Conservation (phyloP, 30 jellyfish, hydroid and myxozoan genomes). For the Catostylus mosaicus region DNA sequence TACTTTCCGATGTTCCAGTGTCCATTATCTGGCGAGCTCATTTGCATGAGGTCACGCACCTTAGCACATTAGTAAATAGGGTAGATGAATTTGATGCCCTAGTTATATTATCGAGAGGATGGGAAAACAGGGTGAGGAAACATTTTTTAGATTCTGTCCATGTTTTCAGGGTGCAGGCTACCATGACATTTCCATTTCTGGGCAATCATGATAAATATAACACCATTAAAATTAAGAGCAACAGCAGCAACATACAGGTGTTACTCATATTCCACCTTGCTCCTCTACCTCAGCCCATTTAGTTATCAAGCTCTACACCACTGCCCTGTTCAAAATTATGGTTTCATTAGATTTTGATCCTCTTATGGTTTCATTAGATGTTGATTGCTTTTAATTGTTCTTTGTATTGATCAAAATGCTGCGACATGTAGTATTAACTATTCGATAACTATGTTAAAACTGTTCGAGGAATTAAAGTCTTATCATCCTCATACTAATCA, state of each 20-base stretch:
- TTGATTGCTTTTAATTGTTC: not conserved
- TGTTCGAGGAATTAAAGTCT: not conserved
- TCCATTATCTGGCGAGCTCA: no score
- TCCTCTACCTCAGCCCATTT: not conserved
- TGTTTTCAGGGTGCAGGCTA: not conserved
- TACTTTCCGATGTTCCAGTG: no score
- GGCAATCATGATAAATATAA: not conserved
- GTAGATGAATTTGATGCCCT: not conserved
- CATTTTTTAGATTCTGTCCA: not conserved
- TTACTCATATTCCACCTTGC: conserved; percentile 3
- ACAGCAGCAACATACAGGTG: not conserved
- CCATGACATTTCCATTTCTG: not conserved
- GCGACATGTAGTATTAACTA: not conserved
- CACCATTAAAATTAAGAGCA: not conserved
- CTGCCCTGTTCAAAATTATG: not conserved
- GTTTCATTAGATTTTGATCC: no score
- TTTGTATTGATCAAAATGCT: not conserved
- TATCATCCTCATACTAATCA: not conserved
- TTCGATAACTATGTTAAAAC: not conserved
- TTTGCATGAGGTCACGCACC: no score
- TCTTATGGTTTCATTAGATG: not conserved
- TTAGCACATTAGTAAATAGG: no score
- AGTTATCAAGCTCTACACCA: not conserved
- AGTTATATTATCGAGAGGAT: not conserved
- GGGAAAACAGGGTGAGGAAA: not conserved